Percentiles rank a stretch among this genome's conserved stretches.
phyloP scores from a whole-genome alignment of 1,140 invertebrate genomes.

The Penaeus indicus region DNA sequence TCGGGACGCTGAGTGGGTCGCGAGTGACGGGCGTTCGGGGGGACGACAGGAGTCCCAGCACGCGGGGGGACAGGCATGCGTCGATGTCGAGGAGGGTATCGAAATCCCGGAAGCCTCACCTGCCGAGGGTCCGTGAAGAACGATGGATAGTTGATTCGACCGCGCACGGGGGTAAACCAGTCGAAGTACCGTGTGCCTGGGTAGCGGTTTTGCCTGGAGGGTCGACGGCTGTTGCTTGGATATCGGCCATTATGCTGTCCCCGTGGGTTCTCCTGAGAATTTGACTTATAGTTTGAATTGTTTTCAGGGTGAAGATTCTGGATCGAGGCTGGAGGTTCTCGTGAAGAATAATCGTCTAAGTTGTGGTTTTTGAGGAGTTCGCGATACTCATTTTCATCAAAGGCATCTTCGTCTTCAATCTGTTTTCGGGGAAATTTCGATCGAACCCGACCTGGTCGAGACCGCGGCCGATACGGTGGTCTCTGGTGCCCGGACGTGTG shows the following conservation, averaged over 20 bases:
- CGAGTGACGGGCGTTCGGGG: too few relatives aligned
- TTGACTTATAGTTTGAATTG: not conserved
- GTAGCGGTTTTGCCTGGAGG: not conserved
- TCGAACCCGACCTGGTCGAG: not conserved
- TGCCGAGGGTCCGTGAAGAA: constrained; percentile 6
- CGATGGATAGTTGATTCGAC: not conserved
- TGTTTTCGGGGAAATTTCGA: not conserved
- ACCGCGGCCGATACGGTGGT: not conserved
- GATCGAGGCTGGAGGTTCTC: not conserved
- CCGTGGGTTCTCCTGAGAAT: not conserved
- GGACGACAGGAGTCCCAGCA: not conserved
- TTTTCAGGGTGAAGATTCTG: not conserved
- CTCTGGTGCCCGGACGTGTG: not conserved
- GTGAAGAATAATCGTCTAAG: constrained; percentile 9
- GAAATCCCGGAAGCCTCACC: constrained; percentile 2
- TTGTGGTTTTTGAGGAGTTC: constrained; percentile 41
- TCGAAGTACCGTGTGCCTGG: not conserved
- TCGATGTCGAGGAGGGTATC: not conserved
- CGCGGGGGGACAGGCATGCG: not conserved
- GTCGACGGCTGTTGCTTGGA: not conserved
- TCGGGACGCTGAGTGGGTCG: too few relatives aligned
- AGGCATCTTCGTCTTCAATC: not conserved
- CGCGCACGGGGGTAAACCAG: not conserved
- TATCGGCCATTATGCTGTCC: not conserved
- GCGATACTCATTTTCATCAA: constrained; percentile 2